These are phyloP conservation scores for Bubalus kerabau DNA, from an alignment of 2,113 vertebrate species.

Conservation along the genomic window DNA sequence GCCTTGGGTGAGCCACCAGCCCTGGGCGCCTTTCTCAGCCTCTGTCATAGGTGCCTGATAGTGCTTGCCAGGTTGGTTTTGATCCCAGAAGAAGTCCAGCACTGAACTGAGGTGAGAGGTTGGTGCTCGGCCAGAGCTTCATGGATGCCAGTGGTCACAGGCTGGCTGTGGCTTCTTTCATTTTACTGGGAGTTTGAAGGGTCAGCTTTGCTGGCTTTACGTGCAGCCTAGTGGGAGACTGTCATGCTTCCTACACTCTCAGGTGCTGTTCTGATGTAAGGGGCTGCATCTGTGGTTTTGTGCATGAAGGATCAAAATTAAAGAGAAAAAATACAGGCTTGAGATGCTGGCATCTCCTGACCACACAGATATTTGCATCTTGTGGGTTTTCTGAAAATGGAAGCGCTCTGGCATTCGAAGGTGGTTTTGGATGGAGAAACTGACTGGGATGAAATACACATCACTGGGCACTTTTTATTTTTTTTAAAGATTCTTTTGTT, in stretches of 20 bases:
- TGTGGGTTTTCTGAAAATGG: not conserved
- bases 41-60: fast-evolving
- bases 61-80: not conserved
- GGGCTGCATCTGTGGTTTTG: not conserved
- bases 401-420: not conserved
- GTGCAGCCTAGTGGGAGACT: not conserved
- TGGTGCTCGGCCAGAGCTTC: not conserved
- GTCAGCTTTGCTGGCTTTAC: not conserved
- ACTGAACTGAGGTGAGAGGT: not conserved
- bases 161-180: not conserved
- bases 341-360: not conserved
- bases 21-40: not conserved
- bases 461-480: not conserved
- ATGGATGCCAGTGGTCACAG: not conserved
- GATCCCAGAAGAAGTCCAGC: not conserved
- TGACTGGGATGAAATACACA: not conserved
- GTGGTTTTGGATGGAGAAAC: not conserved
- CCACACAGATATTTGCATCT: not conserved
- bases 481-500: not conserved
- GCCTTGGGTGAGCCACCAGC: not conserved
- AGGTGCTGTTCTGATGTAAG: not conserved
- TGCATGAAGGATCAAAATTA: not conserved
- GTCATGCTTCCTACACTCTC: not conserved
- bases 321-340: not conserved
- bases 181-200: not conserved